These are phyloP conservation scores for Philopedon plagiatum DNA, from an alignment of 2,888 invertebrate genomes.

Conservation along the genomic window DNA sequence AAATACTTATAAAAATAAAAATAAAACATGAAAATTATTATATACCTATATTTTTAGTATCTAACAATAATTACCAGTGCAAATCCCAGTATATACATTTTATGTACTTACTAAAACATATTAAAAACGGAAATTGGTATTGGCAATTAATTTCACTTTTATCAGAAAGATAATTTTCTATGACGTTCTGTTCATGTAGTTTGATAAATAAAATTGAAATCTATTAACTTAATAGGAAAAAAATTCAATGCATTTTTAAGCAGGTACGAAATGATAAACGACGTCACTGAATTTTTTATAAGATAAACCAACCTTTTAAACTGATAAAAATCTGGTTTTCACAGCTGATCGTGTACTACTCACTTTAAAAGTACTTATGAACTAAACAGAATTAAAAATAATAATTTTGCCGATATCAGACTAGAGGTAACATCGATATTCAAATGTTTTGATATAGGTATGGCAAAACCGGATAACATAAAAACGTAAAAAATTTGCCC, in stretches of 20 bases:
- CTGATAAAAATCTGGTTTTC: background rate
- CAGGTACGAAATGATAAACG: too few relatives aligned
- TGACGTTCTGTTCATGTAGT: background rate
- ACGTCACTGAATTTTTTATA: background rate
- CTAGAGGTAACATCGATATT: too few relatives aligned
- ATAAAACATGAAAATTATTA: background rate
- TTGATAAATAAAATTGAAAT: background rate
- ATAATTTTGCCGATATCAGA: too few relatives aligned
- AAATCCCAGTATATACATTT: background rate
- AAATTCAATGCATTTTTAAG: too few relatives aligned
- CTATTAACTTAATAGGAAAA: too few relatives aligned
- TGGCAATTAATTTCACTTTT: background rate
- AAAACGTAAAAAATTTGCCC: too few relatives aligned
- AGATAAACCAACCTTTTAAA: background rate
- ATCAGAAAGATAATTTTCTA: background rate
- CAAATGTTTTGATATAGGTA: too few relatives aligned
- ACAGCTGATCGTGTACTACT: too few relatives aligned
- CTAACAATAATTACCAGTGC: background rate
- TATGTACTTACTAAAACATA: slow-evolving; percentile 11
- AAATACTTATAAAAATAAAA: too few relatives aligned
- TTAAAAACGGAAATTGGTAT: background rate
- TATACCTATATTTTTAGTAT: too few relatives aligned
- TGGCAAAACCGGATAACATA: too few relatives aligned
- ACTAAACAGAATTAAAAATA: too few relatives aligned
- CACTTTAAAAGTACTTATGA: background rate